Conservation (phyloP, 2,797 vertebrate species). For the Salarias fasciatus region DNA sequence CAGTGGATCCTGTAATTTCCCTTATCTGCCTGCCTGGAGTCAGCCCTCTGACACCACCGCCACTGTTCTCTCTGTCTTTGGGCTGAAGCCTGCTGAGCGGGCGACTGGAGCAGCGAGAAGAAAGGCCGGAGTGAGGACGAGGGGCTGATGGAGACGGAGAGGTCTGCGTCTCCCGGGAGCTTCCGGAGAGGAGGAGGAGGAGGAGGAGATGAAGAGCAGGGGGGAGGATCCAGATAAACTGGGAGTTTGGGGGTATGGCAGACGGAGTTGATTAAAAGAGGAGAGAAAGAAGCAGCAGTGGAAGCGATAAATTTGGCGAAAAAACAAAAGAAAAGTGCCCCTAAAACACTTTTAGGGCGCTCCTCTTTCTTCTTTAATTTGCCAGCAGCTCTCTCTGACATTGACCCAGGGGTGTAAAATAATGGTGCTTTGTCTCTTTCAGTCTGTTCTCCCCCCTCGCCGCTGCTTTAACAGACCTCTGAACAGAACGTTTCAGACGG, state of each 20-base stretch:
- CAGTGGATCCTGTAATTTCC: conserved; percentile 17
- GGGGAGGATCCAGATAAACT: conserved; percentile 49
- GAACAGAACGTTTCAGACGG: conserved; percentile 9
- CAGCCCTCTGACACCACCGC: conserved; percentile 14
- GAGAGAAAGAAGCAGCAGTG: conserved; percentile 37
- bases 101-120: neutral
- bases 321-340: conserved; percentile 42
- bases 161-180: conserved; percentile 57
- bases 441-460: conserved; percentile 44
- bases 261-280: conserved; percentile 63
- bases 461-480: conserved; percentile 30
- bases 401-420: conserved; percentile 73
- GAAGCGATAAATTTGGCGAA: conserved; percentile 51
- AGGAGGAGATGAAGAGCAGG: conserved; percentile 52
- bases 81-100: neutral
- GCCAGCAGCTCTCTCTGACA: conserved; percentile 74
- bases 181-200: conserved; percentile 21
- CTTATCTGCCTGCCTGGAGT: conserved; percentile 10
- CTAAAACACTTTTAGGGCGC: conserved; percentile 58
- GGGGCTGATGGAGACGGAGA: conserved; percentile 57
- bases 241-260: conserved; percentile 47
- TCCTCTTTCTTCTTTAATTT: conserved; percentile 71
- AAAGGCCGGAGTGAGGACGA: neutral
- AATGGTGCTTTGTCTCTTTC: conserved; percentile 67
- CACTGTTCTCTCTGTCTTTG: conserved; percentile 8